Conservation (phyloP, 2,797 vertebrate species). For the Sciurus vulgaris region DNA sequence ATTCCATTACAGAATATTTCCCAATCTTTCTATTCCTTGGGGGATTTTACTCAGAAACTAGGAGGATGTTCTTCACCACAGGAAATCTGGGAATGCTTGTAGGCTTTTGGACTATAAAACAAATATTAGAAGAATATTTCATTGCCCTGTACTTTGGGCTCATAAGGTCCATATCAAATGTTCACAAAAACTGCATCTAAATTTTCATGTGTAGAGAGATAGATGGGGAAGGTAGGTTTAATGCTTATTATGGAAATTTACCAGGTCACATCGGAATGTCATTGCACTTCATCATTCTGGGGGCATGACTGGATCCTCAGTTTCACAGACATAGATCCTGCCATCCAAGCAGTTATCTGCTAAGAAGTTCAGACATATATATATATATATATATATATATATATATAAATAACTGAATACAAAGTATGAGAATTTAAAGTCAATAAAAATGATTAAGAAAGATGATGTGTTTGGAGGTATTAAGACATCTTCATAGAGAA, state of each 20-base stretch:
- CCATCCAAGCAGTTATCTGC: not conserved
- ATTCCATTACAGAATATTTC: slow-evolving; percentile 68
- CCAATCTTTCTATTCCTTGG: slow-evolving; percentile 61
- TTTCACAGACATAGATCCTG: not conserved
- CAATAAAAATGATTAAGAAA: not conserved
- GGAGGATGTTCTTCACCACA: slow-evolving; percentile 52
- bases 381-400: not conserved
- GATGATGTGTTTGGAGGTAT: not conserved
- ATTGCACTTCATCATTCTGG: not conserved
- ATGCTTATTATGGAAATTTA: not conserved
- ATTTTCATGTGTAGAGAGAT: not conserved
- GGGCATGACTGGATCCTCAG: not conserved
- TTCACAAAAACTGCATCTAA: not conserved
- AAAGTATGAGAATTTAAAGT: slow-evolving; percentile 33
- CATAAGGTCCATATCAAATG: not conserved
- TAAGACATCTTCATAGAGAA: not conserved
- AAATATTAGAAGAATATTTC: slow-evolving; percentile 43
- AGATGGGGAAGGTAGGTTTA: not conserved
- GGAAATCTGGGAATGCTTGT: slow-evolving; percentile 46
- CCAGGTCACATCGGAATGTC: not conserved
- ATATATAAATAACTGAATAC: not conserved
- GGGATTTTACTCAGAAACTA: slow-evolving; percentile 48
- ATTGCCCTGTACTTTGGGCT: slow-evolving; percentile 17
- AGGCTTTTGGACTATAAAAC: slow-evolving; percentile 29
- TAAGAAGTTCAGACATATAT: not conserved